These are phyloP conservation scores for Rattus norvegicus DNA, from an alignment of 2,113 vertebrate species.

Conservation along the genomic window DNA sequence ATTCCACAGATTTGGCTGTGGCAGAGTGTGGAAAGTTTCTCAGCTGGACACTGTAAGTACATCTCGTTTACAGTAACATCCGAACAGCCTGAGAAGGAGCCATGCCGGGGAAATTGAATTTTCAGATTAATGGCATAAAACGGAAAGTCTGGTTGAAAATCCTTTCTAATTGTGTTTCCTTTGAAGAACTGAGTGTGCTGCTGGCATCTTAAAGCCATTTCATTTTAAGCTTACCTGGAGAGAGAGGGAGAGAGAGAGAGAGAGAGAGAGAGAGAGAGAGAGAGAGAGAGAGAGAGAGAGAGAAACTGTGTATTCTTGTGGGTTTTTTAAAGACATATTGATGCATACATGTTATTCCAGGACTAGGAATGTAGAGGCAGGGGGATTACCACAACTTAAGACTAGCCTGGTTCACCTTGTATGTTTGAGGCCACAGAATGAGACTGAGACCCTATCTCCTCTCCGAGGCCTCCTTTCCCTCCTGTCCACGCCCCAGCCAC, in stretches of 20 bases:
- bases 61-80: conserved; percentile 58
- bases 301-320: neutral
- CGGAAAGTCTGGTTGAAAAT: conserved; percentile 67
- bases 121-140: conserved; percentile 74
- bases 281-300: neutral
- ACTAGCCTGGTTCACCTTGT: neutral
- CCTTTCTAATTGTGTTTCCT: conserved; percentile 52
- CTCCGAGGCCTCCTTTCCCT: fast-evolving
- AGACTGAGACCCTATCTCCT: no score
- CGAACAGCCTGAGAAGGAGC: conserved; percentile 55
- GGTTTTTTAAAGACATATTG: neutral
- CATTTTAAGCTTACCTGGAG: neutral
- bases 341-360: neutral
- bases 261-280: neutral
- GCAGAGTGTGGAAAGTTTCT: conserved; percentile 62
- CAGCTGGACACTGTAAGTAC: conserved; percentile 7
- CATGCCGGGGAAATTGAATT: conserved; percentile 69
- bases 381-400: neutral
- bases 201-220: neutral
- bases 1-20: neutral
- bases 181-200: conserved; percentile 43
- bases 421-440: neutral
- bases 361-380: neutral
- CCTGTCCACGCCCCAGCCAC: fast-evolving
- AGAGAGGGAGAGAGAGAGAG: neutral